Evolutionary conservation across 1,140 invertebrate genomes (phyloP), one percentile per base, ranked within the genome.

Genomic region (Micrasema longulum): DNA sequence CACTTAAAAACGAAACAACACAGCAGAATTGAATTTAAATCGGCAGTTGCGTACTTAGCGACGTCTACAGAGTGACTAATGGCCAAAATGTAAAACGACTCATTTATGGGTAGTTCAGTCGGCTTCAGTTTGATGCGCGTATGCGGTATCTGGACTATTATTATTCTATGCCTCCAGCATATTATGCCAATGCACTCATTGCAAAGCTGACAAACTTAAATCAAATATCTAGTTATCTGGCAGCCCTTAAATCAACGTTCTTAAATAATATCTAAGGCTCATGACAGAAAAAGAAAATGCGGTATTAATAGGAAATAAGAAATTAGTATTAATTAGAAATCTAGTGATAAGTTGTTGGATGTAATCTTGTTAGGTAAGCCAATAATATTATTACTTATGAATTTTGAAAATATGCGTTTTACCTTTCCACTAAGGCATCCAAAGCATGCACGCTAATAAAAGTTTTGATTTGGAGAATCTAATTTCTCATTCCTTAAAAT

Each of bases 401-500:
- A 22, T 60, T 38, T 38, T 22, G 55, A 64, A 64, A 64, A 64
- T 3, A 23, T 31, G 26, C 2, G 26, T 31, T 31, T 64, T 48
- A 64, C 62, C 62, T 64, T 47, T 64, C 47, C 20, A 35, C 62
- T 64, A 64, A 14, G 41, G 45, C 62, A 64, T 64, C 43, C 62
- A 64, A 64, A 62, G 41, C 62, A 64, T 64, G 62, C 62, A 64
- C 41, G 14, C 45, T 47, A 47, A 31, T 64, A 14, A 64, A n/a
- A 31, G 9, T 20, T 38, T 60, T 47, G 26, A 47, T 35, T 7
- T 41, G 26, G 47, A 64, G 45, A 31, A 48, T 47, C 62, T 64
- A 64, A 64, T 60, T 60, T 64, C 60, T 64, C 62, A 64, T 64
- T 64, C 62, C 62, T 64, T 47, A 64, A 64, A n/a, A 18, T 22